Evolutionary conservation across 2,888 invertebrate species (phyloP).

Genomic region (Alloscopus bannaensis): DNA sequence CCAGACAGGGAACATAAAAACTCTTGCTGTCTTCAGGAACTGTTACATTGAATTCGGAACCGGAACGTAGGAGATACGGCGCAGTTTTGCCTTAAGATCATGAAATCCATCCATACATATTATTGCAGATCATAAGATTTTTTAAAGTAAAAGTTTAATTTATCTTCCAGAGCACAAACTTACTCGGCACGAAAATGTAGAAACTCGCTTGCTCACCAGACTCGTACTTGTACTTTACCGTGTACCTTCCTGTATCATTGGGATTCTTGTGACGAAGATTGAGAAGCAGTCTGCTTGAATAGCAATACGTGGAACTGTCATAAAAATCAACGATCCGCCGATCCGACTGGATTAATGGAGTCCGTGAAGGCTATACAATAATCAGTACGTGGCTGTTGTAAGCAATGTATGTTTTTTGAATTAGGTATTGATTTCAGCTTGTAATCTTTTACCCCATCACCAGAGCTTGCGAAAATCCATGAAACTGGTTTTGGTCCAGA

Average conservation of each 20-base stretch:
- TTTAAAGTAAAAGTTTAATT: background rate
- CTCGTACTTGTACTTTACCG: constrained; percentile 52
- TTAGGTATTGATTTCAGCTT: background rate
- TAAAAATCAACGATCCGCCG: constrained; percentile 59
- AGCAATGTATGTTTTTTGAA: background rate
- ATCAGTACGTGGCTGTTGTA: background rate
- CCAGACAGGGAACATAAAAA: constrained; percentile 59
- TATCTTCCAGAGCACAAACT: constrained; percentile 2
- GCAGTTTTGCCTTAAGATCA: too few relatives aligned
- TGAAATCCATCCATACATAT: too few relatives aligned
- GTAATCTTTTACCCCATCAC: constrained; percentile 56
- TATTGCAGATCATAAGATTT: background rate
- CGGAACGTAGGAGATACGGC: constrained; percentile 56
- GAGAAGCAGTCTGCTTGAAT: constrained; percentile 55
- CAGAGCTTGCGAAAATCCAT: constrained; percentile 60
- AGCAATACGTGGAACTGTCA: constrained; percentile 62
- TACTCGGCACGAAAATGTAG: constrained; percentile 66
- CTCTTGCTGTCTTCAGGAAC: constrained; percentile 26
- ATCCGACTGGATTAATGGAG: constrained; percentile 64
- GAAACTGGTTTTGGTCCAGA: constrained; percentile 57
- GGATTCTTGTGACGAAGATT: constrained; percentile 62
- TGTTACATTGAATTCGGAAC: constrained; percentile 51
- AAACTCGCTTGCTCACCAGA: constrained; percentile 49
- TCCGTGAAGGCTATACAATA: constrained; percentile 55
- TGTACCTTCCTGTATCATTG: constrained; percentile 64